These are phyloP conservation scores for Drosophila mimica DNA, from an alignment of 2,888 invertebrate genomes.

Conservation along the genomic window DNA sequence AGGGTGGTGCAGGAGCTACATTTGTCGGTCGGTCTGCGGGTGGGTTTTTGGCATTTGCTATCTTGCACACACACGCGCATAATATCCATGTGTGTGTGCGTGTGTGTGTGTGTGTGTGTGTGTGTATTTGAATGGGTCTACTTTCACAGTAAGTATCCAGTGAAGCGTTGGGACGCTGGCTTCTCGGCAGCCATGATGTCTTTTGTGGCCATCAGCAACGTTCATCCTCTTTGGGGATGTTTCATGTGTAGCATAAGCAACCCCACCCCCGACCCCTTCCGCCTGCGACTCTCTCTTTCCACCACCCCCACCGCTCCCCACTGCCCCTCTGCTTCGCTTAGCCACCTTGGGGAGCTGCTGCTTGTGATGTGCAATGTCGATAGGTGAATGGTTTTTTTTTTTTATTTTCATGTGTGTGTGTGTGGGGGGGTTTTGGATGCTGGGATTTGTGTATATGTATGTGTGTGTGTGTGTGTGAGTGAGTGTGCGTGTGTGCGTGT, in stretches of 20 bases:
- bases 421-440: constrained; percentile 32
- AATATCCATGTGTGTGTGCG: constrained; percentile 28
- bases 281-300: neutral
- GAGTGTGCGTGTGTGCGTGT: neutral
- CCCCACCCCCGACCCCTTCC: constrained; percentile 4
- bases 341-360: constrained; percentile 46
- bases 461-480: neutral
- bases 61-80: constrained; percentile 44
- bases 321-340: neutral
- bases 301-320: neutral
- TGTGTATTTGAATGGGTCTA: constrained; percentile 66
- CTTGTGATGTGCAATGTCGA: constrained; percentile 75
- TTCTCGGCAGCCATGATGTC: constrained; percentile 82
- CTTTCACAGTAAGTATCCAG: constrained; percentile 67
- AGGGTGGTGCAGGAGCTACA: constrained; percentile 35
- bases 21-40: constrained; percentile 55
- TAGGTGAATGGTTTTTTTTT: constrained; percentile 59
- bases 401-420: constrained; percentile 38
- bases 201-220: constrained; percentile 80
- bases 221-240: constrained; percentile 72
- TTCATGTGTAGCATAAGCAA: constrained; percentile 32
- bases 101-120: constrained; percentile 31
- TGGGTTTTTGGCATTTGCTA: constrained; percentile 81
- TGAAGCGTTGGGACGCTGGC: constrained; percentile 75
- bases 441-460: constrained; percentile 1